Base-by-base conservation (phyloP, 2,113 vertebrate species). In the Otus sunia region DNA sequence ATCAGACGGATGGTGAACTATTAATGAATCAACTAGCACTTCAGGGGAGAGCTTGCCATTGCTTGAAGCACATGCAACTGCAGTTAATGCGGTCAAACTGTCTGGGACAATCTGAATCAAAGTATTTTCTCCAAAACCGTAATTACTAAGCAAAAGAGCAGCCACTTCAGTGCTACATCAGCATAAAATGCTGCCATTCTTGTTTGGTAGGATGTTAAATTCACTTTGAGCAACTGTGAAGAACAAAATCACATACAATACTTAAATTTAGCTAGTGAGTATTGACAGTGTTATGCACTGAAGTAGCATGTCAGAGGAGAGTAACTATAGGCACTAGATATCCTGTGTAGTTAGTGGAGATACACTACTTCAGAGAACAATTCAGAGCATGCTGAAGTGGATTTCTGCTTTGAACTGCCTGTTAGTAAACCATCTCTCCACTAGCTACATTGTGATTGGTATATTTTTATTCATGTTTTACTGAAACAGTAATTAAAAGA, bases 281-380 rank as follows among this genome's bases (percentile, higher is more conserved):
- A 32, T 3, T 30, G 34, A 25, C 20, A 69, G 39, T 5, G 10
- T 2, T 34, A 21, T n/a, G 30, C 68, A 56, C 10, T 27, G 14
- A 37, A n/a, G 37, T 13, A 58, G 39, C 20, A 27, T 4, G 27
- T 14, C 77, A 69, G 71, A 25, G 29, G 16, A 45, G 22, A 37
- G 2, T 2, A 20, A 63, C 18, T 2, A 3, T 1, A 86, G 30
- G 34, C 37, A 55, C 4, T 2, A 11, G 39, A 36, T 7, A 4
- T 6, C 52, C 12, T 8, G 0, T 6, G 45, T 10, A 71, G 32
- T 18, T 41, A 52, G 25, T 27, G 36, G 30, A 52, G 34, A 74
- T 10, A 21, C 1, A 11, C 18, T 45, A 9, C 52, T 74, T 43
- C 60, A 66, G 50, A 84, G 23, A n/a, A 47, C 20, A n/a, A 15